A percentile compares a stretch with the other conserved stretches of the same genome.
Conservation (phyloP, 2,113 vertebrate genomes). For the Marcusenius ussheri region DNA sequence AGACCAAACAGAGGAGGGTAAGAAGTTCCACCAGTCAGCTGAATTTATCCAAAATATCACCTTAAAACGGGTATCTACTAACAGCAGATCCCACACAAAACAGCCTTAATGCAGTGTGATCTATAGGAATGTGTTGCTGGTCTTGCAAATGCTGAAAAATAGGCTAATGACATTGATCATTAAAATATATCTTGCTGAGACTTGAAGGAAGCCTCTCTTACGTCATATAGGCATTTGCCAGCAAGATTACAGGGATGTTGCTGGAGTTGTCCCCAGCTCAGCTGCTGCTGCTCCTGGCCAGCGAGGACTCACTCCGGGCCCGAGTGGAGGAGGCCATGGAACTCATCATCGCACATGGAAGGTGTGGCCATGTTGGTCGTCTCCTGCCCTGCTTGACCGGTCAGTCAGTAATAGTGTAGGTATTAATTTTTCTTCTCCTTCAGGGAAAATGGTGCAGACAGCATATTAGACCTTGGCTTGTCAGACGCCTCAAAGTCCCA, state of each 20-base stretch:
- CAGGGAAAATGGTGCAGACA: conserved; percentile 97
- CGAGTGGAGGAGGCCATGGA: conserved; percentile 98
- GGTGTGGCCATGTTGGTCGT: conserved; percentile 55
- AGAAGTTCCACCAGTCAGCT: not conserved
- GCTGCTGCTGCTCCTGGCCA: conserved; percentile 89
- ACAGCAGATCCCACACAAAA: not conserved
- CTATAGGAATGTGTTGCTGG: not conserved
- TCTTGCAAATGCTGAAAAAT: not conserved
- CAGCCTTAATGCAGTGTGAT: not conserved
- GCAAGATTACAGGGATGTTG: conserved; percentile 98
- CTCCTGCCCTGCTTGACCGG: not conserved
- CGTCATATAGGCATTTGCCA: conserved; percentile 81
- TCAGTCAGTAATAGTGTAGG: not conserved
- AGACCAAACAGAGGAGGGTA: not conserved
- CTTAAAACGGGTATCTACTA: not conserved
- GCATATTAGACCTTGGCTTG: conserved; percentile 92
- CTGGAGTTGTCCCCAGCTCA: conserved; percentile 96
- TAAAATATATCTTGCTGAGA: not conserved
- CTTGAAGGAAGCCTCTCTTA: not conserved
- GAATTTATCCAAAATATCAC: not conserved
- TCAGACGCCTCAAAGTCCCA: conserved; percentile 93
- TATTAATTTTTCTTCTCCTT: not conserved
- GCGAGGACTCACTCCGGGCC: conserved; percentile 93
- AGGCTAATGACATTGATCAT: not conserved
- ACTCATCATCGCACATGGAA: conserved; percentile 95